Evolutionary conservation across 1,140 invertebrate genomes (phyloP), one percentile per base, ranked within the genome.

Genomic region (Papilio xuthus): DNA sequence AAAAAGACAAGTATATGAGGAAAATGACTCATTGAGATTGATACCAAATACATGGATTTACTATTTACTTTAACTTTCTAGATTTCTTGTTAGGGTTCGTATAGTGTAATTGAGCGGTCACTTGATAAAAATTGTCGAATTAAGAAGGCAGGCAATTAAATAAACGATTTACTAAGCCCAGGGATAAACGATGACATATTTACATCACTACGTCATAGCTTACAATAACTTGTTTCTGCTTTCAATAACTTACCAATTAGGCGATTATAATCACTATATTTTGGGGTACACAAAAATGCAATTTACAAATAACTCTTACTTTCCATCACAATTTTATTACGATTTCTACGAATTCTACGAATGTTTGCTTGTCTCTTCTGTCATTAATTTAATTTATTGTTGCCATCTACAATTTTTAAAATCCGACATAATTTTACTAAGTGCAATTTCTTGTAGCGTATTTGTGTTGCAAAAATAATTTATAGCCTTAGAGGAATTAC

Each of bases 11-110:
- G 73, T 53, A n/a, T 74, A 60, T 67, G 53, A 79, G 73, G 41
- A 74, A 56, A 79, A 79, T 76, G 78, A 77, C 28, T 76, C 74
- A 76, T 15, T 74, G 26, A 47, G 32, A 53, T 32, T 18, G 53
- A 74, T 13, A 28, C 26, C 9, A 8, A 32, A 74, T 50, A 18
- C 44, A 15, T 3, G 1, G 10, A 60, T 60, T 60, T 2, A 26
- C 9, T 3, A 13, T 60, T 60, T 26, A 1, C 9, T 67, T 67
- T 28, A 26, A 67, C 13, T 28, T 28, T 28, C 8, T 32, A 63
- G 9, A 63, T 13, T 63, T 15, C 10, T 20, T 15, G 1, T 28
- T 12, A 60, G 23, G 4, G 10, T 67, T 67, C 13, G 4, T 67
- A 67, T 15, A 26, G 6, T 26, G 26, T 15, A 28, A 63, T 32